Evolutionary conservation across 2,888 invertebrate species (phyloP).

Genomic region (Hypomecis punctinalis): DNA sequence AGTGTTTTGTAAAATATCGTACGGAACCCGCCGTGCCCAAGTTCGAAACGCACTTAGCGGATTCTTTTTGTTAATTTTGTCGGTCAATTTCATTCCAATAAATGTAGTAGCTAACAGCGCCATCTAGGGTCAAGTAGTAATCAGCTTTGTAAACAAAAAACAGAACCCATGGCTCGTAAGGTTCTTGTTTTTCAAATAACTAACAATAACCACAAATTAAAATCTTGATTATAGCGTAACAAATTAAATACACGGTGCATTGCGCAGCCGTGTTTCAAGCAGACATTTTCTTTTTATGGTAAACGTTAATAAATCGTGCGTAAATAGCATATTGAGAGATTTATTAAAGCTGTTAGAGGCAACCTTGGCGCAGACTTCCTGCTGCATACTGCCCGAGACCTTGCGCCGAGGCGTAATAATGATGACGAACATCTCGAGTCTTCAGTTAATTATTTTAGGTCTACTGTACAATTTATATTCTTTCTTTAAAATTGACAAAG

Average conservation of each 20-base stretch:
- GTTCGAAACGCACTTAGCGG: too few species aligned
- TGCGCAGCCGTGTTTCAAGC: slow-evolving; percentile 8
- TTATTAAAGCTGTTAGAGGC: slow-evolving; percentile 54
- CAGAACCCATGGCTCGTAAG: background rate
- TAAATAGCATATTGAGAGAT: slow-evolving; percentile 60
- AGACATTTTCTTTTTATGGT: slow-evolving; percentile 35
- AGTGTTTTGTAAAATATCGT: too few species aligned
- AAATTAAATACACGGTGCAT: background rate
- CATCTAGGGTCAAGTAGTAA: slow-evolving; percentile 23
- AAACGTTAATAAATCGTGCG: slow-evolving; percentile 50
- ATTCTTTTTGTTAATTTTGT: too few species aligned
- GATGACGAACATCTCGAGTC: slow-evolving; percentile 59
- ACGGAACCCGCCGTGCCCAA: too few species aligned
- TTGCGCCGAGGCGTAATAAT: slow-evolving; percentile 68
- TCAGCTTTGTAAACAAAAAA: background rate
- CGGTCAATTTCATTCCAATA: too few species aligned
- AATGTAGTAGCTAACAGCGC: slow-evolving; percentile 12
- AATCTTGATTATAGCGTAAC: background rate
- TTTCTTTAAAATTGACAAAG: slow-evolving; percentile 1
- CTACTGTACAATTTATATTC: background rate
- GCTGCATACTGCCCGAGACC: slow-evolving; percentile 73
- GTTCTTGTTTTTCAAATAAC: background rate
- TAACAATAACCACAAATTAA: background rate
- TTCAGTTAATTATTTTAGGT: slow-evolving; percentile 47
- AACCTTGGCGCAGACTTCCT: slow-evolving; percentile 77